Percentiles rank a stretch among this genome's conserved stretches.
Conservation (phyloP, 2,888 invertebrate species). For the Globia sparganii region DNA sequence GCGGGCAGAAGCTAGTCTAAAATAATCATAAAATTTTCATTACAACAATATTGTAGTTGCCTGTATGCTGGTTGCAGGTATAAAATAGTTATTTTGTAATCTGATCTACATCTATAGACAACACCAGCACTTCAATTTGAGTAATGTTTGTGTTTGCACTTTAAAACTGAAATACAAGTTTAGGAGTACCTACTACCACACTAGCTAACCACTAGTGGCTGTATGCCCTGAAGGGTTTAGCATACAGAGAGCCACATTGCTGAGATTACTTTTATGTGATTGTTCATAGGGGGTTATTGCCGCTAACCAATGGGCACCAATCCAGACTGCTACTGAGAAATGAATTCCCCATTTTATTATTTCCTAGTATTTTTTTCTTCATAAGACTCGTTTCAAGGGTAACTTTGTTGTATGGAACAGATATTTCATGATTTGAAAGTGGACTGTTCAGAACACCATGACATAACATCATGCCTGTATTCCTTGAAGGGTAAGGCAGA, state of each 20-base stretch:
- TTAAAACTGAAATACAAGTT: background rate
- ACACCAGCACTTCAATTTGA: constrained; percentile 3
- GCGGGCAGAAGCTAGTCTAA: too few species aligned
- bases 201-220: background rate
- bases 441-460: background rate
- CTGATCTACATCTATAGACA: constrained; percentile 26
- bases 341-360: background rate
- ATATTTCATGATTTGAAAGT: background rate
- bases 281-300: background rate
- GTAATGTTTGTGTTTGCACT: constrained; percentile 4
- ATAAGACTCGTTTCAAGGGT: background rate
- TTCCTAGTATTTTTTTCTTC: background rate
- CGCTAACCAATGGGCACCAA: background rate
- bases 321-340: background rate
- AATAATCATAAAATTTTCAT: constrained; percentile 9
- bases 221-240: background rate
- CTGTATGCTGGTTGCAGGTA: background rate
- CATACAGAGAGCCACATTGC: background rate
- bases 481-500: background rate
- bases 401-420: background rate
- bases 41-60: background rate
- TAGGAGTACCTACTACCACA: background rate
- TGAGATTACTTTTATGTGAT: background rate
- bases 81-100: constrained; percentile 3
- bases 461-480: background rate